These are phyloP conservation scores for Oxygymnocypris stewartii DNA, from an alignment of 2,113 vertebrate genomes.

Conservation along the genomic window DNA sequence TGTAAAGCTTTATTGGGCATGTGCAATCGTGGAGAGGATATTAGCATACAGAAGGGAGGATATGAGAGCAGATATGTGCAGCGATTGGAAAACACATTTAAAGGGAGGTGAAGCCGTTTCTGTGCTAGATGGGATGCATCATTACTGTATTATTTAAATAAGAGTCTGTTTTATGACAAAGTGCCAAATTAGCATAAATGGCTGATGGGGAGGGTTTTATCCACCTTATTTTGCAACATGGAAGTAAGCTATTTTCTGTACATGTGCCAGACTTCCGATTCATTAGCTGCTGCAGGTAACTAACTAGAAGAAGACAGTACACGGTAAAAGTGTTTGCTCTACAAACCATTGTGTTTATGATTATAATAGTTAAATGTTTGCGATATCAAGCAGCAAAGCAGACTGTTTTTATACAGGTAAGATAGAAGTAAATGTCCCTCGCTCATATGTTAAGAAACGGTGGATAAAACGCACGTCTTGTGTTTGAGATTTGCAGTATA, in stretches of 20 bases:
- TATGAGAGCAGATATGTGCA: conserved; percentile 57
- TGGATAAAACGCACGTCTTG: not conserved
- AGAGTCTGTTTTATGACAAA: not conserved
- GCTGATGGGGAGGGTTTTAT: not conserved
- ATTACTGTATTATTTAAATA: conserved; percentile 50
- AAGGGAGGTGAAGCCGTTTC: conserved; percentile 59
- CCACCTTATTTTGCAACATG: not conserved
- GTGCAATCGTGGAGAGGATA: conserved; percentile 57
- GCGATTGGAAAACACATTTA: conserved; percentile 62
- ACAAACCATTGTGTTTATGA: not conserved
- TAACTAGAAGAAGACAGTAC: not conserved
- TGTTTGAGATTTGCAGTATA: not conserved
- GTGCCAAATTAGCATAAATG: conserved; percentile 1
- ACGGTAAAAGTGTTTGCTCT: not conserved
- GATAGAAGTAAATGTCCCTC: not conserved
- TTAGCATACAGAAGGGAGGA: conserved; percentile 53
- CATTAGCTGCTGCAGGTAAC: not conserved
- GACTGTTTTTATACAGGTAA: not conserved
- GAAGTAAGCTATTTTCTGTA: not conserved
- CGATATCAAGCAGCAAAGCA: not conserved
- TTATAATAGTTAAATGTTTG: not conserved
- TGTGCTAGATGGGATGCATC: conserved; percentile 61
- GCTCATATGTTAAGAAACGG: not conserved
- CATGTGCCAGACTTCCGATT: not conserved
- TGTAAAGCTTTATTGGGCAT: conserved; percentile 79